phyloP scores from a whole-genome alignment of 2,113 vertebrate genomes.

The Mirounga angustirostris region DNA sequence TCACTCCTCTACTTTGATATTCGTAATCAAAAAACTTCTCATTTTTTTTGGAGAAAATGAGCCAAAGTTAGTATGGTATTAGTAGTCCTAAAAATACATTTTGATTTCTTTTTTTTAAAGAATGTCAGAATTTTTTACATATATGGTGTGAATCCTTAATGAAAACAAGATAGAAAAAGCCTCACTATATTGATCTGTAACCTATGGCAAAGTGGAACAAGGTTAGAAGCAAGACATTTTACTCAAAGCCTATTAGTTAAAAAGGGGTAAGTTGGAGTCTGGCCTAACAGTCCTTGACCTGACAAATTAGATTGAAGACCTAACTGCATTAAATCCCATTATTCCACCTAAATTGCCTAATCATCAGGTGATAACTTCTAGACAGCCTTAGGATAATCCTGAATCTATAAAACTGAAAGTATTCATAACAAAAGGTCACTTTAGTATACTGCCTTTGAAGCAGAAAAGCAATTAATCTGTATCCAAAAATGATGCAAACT shows the following conservation, averaged over 20 bases:
- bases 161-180: neutral
- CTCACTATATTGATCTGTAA: neutral
- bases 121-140: neutral
- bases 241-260: neutral
- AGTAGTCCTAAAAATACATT: neutral
- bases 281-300: neutral
- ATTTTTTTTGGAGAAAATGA: conserved; percentile 19
- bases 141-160: neutral
- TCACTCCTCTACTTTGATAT: neutral
- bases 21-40: neutral
- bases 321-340: neutral
- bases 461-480: neutral
- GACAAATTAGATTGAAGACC: neutral
- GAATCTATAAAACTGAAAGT: neutral
- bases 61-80: neutral
- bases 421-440: neutral
- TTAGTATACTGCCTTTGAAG: neutral
- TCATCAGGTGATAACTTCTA: neutral
- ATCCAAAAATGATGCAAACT: neutral
- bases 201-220: neutral
- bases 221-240: conserved; percentile 1
- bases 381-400: neutral
- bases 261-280: neutral
- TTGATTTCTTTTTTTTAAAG: neutral
- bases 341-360: neutral